Conservation (phyloP, 2,113 vertebrate genomes). For the Merops nubicus region DNA sequence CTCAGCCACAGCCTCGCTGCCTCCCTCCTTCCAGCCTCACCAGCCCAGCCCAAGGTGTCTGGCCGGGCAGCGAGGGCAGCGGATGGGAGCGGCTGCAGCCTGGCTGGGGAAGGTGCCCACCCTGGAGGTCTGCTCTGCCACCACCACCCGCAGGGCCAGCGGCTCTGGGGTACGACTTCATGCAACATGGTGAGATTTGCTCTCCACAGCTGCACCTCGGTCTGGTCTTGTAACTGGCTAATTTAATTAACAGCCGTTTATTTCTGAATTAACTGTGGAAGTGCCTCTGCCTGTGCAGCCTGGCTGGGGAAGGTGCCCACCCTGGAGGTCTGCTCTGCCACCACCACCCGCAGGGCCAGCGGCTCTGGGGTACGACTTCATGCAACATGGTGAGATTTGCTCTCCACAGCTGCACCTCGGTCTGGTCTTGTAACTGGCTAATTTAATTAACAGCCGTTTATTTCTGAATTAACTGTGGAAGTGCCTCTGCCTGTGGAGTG, state of each 20-base stretch:
- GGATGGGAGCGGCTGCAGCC: accelerated
- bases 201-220: not conserved
- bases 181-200: not conserved
- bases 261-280: not conserved
- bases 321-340: too few species aligned
- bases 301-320: not conserved
- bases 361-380: not conserved
- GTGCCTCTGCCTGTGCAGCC: too few species aligned
- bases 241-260: not conserved
- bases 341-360: too few species aligned
- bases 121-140: too few species aligned
- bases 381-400: not conserved
- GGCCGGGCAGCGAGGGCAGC: accelerated
- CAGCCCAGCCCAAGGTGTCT: accelerated
- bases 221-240: not conserved
- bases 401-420: not conserved
- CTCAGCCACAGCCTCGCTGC: not conserved
- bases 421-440: not conserved
- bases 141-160: too few species aligned
- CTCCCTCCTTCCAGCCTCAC: not conserved
- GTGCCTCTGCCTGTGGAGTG: too few species aligned
- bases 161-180: not conserved
- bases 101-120: not conserved
- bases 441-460: not conserved
- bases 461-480: not conserved